Evolutionary conservation across 1,140 invertebrate genomes (phyloP), one percentile per base, ranked within the genome.

Genomic region (Centruroides sculpturatus): DNA sequence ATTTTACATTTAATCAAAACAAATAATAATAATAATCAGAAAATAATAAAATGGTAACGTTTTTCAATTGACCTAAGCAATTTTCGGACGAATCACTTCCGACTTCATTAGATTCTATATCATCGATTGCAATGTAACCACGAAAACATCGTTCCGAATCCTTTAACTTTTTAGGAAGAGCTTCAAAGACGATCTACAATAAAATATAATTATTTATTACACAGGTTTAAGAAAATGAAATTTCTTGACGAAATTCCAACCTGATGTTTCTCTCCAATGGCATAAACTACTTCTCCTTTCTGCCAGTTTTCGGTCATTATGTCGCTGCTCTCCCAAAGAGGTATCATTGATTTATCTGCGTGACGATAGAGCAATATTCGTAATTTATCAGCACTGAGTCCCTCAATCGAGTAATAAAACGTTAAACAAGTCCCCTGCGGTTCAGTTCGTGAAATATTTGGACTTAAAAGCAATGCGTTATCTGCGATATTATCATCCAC

Each of bases 101-200:
- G 8, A 41, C 41, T 41, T 11, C 35, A 9, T 67, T 77, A 23
- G 83, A 71, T 64, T 77, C 77, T n/a, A 84, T 73, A 62, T 83
- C 81, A 60, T 84, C 82, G 3, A 84, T 69, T 0, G 82, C 81
- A 7, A 83, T 77, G 67, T 79, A 82, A 3, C 83, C 83, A 47
- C 82, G 74, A 66, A 79, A 83, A 47, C 54, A 35, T 46, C 81
- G 71, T 56, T 75, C 80, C 5, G 79, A 73, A 64, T 82, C 79
- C 0, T 69, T 71, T 3, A 74, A 66, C n/a, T 81, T 77, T 35
- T 82, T 79, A 1, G 81, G 76, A 10, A 81, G 69, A 0, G 77
- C 81, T 74, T 83, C 81, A 60, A 83, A 77, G 34, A 82, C 75
- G 59, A 83, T 72, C 81, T 82, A 60, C 57, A 55, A 54, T 59